Evolutionary conservation across 2,797 vertebrate genomes (phyloP).

Genomic region (Syngnathus rostellatus): DNA sequence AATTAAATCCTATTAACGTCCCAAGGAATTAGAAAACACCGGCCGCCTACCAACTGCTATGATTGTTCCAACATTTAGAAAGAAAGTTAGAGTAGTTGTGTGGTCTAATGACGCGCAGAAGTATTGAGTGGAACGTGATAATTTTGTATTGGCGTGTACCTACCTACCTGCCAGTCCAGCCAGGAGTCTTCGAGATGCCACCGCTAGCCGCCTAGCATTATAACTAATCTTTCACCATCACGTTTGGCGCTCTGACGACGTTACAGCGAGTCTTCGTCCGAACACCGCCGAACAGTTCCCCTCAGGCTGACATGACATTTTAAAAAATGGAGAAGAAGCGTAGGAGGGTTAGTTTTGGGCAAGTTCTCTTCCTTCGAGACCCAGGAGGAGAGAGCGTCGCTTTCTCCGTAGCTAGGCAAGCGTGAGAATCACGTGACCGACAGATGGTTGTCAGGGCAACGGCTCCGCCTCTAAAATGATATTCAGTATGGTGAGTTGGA

Average conservation of each 20-base stretch:
- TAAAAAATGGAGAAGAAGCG: background rate
- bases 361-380: constrained; percentile 49
- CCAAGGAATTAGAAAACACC: constrained; percentile 58
- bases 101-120: background rate
- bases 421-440: background rate
- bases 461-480: background rate
- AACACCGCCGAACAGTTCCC: background rate
- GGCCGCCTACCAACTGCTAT: constrained; percentile 18
- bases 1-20: constrained; percentile 68
- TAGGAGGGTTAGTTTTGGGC: background rate
- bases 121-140: background rate
- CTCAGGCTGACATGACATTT: background rate
- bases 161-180: constrained; percentile 44
- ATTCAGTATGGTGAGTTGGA: too few species aligned
- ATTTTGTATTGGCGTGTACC: constrained; percentile 25
- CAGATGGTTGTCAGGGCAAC: background rate
- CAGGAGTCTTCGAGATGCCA: constrained; percentile 34
- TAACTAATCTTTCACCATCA: constrained; percentile 26
- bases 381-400: constrained; percentile 10
- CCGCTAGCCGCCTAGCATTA: constrained; percentile 49
- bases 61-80: background rate
- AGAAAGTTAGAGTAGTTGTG: background rate
- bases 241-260: background rate
- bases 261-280: background rate
- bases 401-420: constrained; percentile 2